phyloP scores from a whole-genome alignment of 2,888 invertebrate genomes.

The Erynnis tages region DNA sequence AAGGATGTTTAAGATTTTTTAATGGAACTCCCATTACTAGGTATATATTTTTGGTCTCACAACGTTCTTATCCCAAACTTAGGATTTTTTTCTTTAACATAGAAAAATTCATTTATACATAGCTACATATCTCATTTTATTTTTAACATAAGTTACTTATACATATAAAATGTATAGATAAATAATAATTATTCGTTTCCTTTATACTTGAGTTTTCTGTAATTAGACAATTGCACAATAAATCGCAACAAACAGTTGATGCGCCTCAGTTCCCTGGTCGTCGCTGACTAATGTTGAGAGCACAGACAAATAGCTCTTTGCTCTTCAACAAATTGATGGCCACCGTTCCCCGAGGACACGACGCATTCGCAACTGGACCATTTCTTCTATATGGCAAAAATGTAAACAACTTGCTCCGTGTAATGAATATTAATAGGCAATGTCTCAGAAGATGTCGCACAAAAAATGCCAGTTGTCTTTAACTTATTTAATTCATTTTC shows the following conservation, averaged over 20 bases:
- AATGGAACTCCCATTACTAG: too few relatives aligned
- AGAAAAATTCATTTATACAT: too few relatives aligned
- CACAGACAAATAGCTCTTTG: conserved; percentile 63
- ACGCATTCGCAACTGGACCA: conserved; percentile 36
- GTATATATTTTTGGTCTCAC: neutral
- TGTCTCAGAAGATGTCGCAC: conserved; percentile 40
- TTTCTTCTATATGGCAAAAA: conserved; percentile 52
- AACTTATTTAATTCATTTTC: conserved; percentile 32
- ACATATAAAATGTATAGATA: too few relatives aligned
- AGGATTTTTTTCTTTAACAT: too few relatives aligned
- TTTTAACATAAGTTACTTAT: too few relatives aligned
- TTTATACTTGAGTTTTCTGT: too few relatives aligned
- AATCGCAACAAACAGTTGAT: conserved; percentile 46
- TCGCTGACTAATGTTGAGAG: conserved; percentile 57
- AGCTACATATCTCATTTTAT: too few relatives aligned
- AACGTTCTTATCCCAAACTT: too few relatives aligned
- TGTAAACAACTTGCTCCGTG: conserved; percentile 45
- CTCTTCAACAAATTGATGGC: conserved; percentile 57
- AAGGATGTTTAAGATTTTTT: conserved; percentile 36
- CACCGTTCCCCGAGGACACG: conserved; percentile 43
- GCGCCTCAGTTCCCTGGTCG: conserved; percentile 40
- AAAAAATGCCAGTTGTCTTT: conserved; percentile 40
- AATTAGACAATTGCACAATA: conserved; percentile 51
- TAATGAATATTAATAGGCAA: conserved; percentile 61
- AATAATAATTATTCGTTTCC: too few relatives aligned